phyloP scores from a whole-genome alignment of 1,140 invertebrate genomes.

The Ceratosolen fusciceps region DNA sequence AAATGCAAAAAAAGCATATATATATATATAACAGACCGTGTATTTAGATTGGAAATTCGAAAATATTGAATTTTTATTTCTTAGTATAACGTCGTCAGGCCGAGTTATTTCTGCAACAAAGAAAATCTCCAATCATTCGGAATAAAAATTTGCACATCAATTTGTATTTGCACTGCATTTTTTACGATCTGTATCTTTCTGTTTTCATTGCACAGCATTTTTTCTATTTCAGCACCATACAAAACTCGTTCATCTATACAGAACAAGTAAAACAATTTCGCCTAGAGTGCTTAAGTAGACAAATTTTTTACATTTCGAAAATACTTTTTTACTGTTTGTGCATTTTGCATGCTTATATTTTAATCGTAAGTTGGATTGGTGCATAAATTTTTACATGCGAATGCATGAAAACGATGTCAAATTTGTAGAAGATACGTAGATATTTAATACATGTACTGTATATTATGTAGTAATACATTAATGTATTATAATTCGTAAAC shows the following conservation, averaged over 20 bases:
- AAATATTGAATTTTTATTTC: neutral
- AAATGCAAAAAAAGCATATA: neutral
- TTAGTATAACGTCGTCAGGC: neutral
- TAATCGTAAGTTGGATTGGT: slow-evolving; percentile 23
- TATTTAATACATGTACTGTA: neutral
- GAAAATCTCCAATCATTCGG: neutral
- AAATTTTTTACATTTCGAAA: neutral
- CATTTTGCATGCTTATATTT: slow-evolving; percentile 23
- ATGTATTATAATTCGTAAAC: neutral
- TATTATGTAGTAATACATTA: neutral
- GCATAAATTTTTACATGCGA: neutral
- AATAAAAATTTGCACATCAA: slow-evolving; percentile 6
- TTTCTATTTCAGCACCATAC: slow-evolving; percentile 15
- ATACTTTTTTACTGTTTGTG: slow-evolving; percentile 7
- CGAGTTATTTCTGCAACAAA: neutral
- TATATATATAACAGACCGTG: neutral
- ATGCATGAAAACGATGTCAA: neutral
- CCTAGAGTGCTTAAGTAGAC: slow-evolving; percentile 2
- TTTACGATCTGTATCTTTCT: neutral
- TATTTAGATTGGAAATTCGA: neutral
- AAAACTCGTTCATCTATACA: slow-evolving; percentile 33
- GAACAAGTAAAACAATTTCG: slow-evolving; percentile 26
- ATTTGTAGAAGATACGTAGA: neutral
- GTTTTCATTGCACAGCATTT: slow-evolving; percentile 8
- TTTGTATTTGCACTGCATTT: slow-evolving; percentile 21